These are phyloP conservation scores for Pantala flavescens DNA, from an alignment of 1,140 invertebrate species.

Conservation along the genomic window DNA sequence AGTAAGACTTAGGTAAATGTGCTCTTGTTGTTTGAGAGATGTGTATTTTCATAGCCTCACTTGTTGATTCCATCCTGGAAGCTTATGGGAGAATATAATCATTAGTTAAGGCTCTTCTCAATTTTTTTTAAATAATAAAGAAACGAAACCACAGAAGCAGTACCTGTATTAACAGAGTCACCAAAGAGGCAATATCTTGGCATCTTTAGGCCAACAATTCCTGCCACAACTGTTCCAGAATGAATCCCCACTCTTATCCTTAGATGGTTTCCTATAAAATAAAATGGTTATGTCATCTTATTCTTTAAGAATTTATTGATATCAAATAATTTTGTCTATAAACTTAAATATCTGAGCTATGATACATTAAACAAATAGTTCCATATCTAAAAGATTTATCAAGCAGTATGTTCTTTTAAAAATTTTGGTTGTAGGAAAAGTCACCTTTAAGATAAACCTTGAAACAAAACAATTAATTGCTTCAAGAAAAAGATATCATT, in stretches of 20 bases:
- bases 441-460: too few relatives aligned
- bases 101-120: neutral
- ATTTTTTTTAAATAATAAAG: neutral
- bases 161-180: constrained; percentile 75
- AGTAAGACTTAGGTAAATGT: constrained; percentile 62
- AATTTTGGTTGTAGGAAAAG: too few relatives aligned
- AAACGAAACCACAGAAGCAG: neutral
- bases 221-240: constrained; percentile 83
- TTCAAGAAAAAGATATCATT: too few relatives aligned
- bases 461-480: too few relatives aligned
- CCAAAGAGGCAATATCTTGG: constrained; percentile 89
- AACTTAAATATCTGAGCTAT: too few relatives aligned
- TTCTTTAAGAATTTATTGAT: too few relatives aligned
- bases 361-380: too few relatives aligned
- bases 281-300: too few relatives aligned
- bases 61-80: constrained; percentile 84
- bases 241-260: constrained; percentile 83
- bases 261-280: constrained; percentile 61
- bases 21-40: constrained; percentile 80
- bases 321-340: too few relatives aligned
- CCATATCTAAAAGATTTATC: neutral
- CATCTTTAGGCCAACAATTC: constrained; percentile 93
- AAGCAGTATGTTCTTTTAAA: too few relatives aligned
- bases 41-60: constrained; percentile 86
- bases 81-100: constrained; percentile 36